Evolutionary conservation across 2,797 vertebrate genomes (phyloP), one percentile per base, ranked within the genome.

Genomic region (Lycodopsis pacificus): DNA sequence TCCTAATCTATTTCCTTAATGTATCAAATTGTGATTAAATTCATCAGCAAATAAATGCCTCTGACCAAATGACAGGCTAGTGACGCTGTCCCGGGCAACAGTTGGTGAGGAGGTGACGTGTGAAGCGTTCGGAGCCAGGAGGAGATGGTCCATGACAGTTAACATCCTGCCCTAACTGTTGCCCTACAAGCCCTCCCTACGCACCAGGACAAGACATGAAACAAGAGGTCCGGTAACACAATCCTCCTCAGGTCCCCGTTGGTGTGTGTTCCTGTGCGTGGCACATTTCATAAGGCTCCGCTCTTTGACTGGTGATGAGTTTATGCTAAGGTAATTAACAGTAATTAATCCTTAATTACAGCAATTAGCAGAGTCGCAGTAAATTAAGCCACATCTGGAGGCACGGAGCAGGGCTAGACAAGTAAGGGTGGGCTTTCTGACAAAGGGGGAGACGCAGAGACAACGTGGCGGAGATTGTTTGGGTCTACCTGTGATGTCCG

Each of bases 311-410:
- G 97, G 97, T 97, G 95, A 98, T 97, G 97, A 99, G 97, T 99
- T 99, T 99, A 99, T 98, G 98, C 96, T 96, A 97, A 97, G 97
- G 97, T 99, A 99, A 99, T 99, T 99, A 99, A 99, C 97, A 97
- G 97, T 97, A 99, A 99, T 99, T 99, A 99, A 99, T 99, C 97
- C 97, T 99, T 99, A 99, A 99, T 99, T 99, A 99, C 97, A 97
- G 98, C 98, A 99, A 99, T 99, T 99, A 99, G 97, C 97, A 95
- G 97, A 98, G 98, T 98, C 96, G 97, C 98, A 99, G 97, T 98
- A 99, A 98, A 99, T 99, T 99, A 99, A 99, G 97, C 97, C 97
- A 98, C 98, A 99, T 99, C 98, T 99, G 98, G 98, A 98, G 96
- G 93, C 97, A 96, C 92, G 94, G 96, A 96, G 90, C 90, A 86